Evolutionary conservation across 1,140 invertebrate species (phyloP), one percentile per base, ranked within the genome.

Genomic region (Antheraea pernyi): DNA sequence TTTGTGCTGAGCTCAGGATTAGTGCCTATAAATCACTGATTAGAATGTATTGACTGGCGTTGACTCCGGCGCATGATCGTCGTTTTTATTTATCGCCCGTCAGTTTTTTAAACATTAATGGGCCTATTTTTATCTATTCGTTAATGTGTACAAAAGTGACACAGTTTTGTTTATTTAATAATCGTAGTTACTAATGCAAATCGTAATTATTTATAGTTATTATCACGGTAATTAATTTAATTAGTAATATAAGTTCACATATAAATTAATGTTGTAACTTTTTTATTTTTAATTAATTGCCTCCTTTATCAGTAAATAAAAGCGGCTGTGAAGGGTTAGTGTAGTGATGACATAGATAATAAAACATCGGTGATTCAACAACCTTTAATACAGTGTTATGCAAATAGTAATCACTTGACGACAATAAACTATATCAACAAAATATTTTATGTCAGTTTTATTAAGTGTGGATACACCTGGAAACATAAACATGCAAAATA

Each of bases 11-110:
- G 88, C 84, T 79, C 82, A 82, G 88, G 89, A 92, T 92, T 92
- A 92, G 85, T 83, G 83, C 80, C 83, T 88, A 91, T 92, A 92
- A 91, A 92, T 92, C 88, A 91, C 84, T 92, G 90, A 91, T 92
- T 92, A 92, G 85, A 92, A 89, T 92, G 86, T 91, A 90, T 91
- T 92, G 88, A 92, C 88, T 90, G 85, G 84, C 83, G 80, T 84
- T 89, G 83, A 86, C 80, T 88, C 78, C 76, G 87, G 78, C 79
- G 77, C 81, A 79, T 78, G 78, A 71, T 78, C 82, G 82, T 80
- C 79, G 72, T 76, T 83, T 73, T 87, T 89, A 85, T 90, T 87
- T 90, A 90, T 84, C 75, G 74, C 78, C 77, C 80, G 79, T 78
- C 84, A 83, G 81, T 77, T 89, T 84, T 83, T 83, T 85, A 82